These are phyloP conservation scores for Calliphora vicina DNA, from an alignment of 1,140 invertebrate genomes.

Conservation along the genomic window DNA sequence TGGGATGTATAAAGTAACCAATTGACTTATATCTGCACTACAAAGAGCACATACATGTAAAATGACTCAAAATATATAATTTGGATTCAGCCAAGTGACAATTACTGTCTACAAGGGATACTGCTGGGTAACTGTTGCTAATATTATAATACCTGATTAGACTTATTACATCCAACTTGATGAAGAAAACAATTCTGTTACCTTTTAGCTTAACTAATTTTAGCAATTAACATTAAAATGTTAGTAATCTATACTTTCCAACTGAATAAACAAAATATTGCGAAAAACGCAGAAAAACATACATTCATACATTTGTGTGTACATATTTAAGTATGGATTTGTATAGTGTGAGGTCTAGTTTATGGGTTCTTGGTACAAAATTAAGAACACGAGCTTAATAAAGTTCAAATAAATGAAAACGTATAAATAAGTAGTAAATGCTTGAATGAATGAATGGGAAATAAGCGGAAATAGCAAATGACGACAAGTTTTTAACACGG, in stretches of 20 bases:
- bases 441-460: not conserved
- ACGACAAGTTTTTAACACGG: not conserved
- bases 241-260: conserved; percentile 1
- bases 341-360: not conserved
- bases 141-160: too few species aligned
- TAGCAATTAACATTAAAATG: not conserved
- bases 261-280: not conserved
- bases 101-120: too few species aligned
- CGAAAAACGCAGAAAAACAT: not conserved
- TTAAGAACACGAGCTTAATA: conserved; percentile 10
- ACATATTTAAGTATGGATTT: not conserved
- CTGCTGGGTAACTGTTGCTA: too few species aligned
- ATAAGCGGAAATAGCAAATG: not conserved
- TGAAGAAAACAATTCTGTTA: too few species aligned
- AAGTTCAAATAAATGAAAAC: not conserved
- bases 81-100: too few species aligned
- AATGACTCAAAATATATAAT: too few species aligned
- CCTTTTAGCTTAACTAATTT: not conserved
- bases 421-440: not conserved
- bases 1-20: too few species aligned
- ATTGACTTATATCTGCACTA: too few species aligned
- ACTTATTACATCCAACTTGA: too few species aligned
- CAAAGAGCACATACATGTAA: too few species aligned
- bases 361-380: not conserved
- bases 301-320: not conserved